Conservation (phyloP, 1,140 invertebrate genomes). For the Lordiphosa clarofinis region DNA sequence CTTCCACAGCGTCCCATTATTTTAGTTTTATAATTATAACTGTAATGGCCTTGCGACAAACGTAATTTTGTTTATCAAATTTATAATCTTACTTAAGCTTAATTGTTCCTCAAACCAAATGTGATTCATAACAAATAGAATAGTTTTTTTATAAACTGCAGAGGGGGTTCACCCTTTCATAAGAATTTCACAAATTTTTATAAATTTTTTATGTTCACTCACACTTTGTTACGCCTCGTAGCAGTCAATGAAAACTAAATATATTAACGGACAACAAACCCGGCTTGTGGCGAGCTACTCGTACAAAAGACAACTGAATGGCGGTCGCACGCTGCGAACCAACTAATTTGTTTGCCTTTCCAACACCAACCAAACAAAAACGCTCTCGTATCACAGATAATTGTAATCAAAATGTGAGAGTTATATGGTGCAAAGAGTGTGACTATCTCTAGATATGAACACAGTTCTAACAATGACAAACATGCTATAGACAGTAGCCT, state of each 20-base stretch:
- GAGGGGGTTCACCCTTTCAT: background rate
- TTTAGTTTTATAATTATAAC: no score
- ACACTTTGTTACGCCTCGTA: slow-evolving; percentile 50
- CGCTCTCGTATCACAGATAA: slow-evolving; percentile 12
- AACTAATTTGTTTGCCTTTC: slow-evolving; percentile 59
- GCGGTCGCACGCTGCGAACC: slow-evolving; percentile 23
- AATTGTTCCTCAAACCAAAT: slow-evolving; percentile 26
- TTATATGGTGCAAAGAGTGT: background rate
- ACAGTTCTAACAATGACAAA: no score
- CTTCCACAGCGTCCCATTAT: no score
- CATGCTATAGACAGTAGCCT: no score
- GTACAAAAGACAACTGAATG: slow-evolving; percentile 50
- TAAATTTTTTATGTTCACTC: slow-evolving; percentile 17
- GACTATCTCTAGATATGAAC: no score
- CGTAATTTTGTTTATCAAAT: slow-evolving; percentile 48
- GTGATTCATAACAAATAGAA: background rate
- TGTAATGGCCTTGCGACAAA: no score
- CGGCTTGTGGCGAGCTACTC: slow-evolving; percentile 47
- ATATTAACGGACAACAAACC: slow-evolving; percentile 24
- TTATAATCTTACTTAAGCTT: slow-evolving; percentile 50
- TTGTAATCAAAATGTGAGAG: slow-evolving; percentile 6
- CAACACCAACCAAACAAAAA: slow-evolving; percentile 1
- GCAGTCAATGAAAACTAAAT: slow-evolving; percentile 10
- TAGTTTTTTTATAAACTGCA: background rate
- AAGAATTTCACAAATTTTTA: slow-evolving; percentile 48